phyloP scores from a whole-genome alignment of 2,888 invertebrate species.

The Cactoblastis cactorum region DNA sequence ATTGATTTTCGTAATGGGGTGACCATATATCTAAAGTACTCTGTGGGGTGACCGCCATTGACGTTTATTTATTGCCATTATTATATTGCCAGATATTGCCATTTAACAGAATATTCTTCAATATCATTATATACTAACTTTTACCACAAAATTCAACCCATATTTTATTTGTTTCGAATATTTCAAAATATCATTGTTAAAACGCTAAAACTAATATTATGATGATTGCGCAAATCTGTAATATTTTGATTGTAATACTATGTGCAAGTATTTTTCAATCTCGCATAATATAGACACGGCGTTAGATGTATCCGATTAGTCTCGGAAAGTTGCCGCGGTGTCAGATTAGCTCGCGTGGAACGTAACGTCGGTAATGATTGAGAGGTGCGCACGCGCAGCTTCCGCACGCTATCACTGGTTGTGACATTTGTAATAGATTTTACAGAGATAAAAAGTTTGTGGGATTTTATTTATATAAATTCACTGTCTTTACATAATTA shows the following conservation, averaged over 20 bases:
- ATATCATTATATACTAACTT: too few species aligned
- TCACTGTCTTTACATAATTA: neutral
- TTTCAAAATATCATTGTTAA: too few species aligned
- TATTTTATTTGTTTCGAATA: too few species aligned
- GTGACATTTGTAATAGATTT: slow-evolving; percentile 4
- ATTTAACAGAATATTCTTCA: too few species aligned
- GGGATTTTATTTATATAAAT: neutral
- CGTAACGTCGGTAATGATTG: neutral
- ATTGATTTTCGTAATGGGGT: too few species aligned
- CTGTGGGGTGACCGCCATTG: too few species aligned
- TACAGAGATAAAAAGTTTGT: neutral
- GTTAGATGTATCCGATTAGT: slow-evolving; percentile 1
- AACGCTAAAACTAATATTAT: neutral
- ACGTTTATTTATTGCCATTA: too few species aligned
- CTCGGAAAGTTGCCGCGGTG: slow-evolving; percentile 2
- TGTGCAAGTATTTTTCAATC: neutral
- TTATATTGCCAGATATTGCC: too few species aligned
- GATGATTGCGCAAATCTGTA: too few species aligned
- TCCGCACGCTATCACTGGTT: slow-evolving; percentile 3
- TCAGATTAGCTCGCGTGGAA: slow-evolving; percentile 10
- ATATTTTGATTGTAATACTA: too few species aligned
- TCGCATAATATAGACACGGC: neutral
- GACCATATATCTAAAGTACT: too few species aligned
- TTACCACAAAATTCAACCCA: too few species aligned
- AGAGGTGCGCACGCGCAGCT: neutral